Evolutionary conservation across 1,140 invertebrate species (phyloP), one percentile per base, ranked within the genome.

Genomic region (Lordiphosa collinella): DNA sequence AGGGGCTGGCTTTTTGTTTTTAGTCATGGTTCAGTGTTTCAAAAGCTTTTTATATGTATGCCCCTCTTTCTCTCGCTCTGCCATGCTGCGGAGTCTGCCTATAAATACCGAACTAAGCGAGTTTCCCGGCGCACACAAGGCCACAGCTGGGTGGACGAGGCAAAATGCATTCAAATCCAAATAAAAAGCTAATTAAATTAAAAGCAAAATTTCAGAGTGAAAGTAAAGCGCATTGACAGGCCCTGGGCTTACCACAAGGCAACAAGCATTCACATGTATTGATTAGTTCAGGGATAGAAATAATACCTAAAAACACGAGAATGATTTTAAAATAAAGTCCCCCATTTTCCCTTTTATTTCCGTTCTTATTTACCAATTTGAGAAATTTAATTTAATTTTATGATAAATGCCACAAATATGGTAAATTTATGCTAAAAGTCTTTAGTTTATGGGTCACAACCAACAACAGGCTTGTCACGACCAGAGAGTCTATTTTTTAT

Each of bases 331-430:
- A 36, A 36, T 5, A 13, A 36, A 36, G 13, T 4, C 36, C 2
- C 18, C 7, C 37, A 37, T 37, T 37, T 14, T 9, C 10, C 18
- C 7, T 43, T n/a, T 2, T 34, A 10, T 41, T 18, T 11, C 32
- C 25, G 31, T 13, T 37, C 25, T 82, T 82, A 66, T 18, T 18
- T 18, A 4, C 18, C 18, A 18, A 18, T 18, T 18, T 18, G 2
- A 66, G 49, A 66, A 82, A 71, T 71, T 60, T 75, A 80, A 75
- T 71, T 80, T 67, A 60, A 70, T 60, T 67, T 40, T 74, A 80
- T 80, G 75, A 75, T 80, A 80, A 80, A 80, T 67, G 75, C 75
- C 65, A 82, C 76, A 76, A 25, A 82, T 84, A 82, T 76, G 63
- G 62, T 64, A 58, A 82, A 84, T 84, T 76, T 84, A 82, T 82